Evolutionary conservation across 2,888 invertebrate species (phyloP).

Genomic region (Caenorhabditis doughertyi): DNA sequence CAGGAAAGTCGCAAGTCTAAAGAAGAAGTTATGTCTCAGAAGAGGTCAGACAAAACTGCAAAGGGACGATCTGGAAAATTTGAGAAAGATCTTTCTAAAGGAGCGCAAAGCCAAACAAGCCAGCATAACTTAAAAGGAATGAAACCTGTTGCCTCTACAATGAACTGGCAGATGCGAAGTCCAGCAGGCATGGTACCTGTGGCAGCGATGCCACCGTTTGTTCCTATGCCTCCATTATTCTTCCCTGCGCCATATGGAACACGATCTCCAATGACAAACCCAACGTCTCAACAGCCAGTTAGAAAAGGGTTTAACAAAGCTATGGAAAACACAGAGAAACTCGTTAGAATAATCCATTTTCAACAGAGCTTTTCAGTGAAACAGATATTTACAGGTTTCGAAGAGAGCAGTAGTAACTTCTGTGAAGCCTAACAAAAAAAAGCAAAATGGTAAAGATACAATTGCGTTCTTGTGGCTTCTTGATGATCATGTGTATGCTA

Average conservation of each 20-base stretch:
- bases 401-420: constrained; percentile 38
- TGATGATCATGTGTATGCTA: constrained; percentile 34
- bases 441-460: not conserved
- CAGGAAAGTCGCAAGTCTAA: too few relatives aligned
- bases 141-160: not conserved
- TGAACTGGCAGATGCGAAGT: not conserved
- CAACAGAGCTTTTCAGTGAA: too few relatives aligned
- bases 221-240: not conserved
- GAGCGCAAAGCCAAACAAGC: too few relatives aligned
- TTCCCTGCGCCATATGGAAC: too few relatives aligned
- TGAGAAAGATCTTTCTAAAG: too few relatives aligned
- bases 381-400: constrained; percentile 8
- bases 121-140: too few relatives aligned
- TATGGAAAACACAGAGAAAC: not conserved
- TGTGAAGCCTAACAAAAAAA: not conserved
- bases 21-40: too few relatives aligned
- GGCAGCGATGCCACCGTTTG: not conserved
- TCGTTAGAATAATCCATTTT: not conserved
- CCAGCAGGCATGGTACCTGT: not conserved
- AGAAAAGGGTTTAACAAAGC: not conserved
- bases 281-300: not conserved
- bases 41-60: too few relatives aligned
- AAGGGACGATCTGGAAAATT: too few relatives aligned
- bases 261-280: not conserved
- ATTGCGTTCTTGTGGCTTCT: constrained; percentile 35